Evolutionary conservation across 1,140 invertebrate species (phyloP).

Genomic region (Charaxes varanes): DNA sequence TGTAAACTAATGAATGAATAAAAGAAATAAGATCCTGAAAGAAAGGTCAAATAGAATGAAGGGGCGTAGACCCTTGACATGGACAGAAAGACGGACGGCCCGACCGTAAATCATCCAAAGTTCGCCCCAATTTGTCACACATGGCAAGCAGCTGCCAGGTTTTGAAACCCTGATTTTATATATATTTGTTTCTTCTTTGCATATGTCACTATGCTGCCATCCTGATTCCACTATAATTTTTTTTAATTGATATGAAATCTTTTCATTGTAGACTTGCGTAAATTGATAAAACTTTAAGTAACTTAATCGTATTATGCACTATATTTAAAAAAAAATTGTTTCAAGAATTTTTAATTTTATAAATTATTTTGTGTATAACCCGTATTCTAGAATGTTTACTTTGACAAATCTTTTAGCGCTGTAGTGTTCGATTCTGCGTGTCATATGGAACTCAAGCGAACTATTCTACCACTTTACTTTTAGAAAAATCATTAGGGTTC

Average conservation of each 20-base stretch:
- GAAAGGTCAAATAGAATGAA: not conserved
- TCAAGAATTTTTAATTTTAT: no score
- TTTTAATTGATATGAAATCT: slow-evolving; percentile 1
- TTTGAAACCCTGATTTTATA: slow-evolving; percentile 9
- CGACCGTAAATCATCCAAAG: slow-evolving; percentile 47
- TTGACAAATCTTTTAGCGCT: no score
- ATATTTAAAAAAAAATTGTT: no score
- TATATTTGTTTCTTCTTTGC: not conserved
- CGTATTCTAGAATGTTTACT: no score
- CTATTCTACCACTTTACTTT: no score
- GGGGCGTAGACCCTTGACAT: slow-evolving; percentile 4
- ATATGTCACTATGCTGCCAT: not conserved
- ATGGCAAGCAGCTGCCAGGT: slow-evolving; percentile 47
- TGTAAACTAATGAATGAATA: not conserved
- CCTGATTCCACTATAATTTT: slow-evolving; percentile 3
- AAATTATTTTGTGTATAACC: no score
- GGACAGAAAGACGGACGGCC: slow-evolving; percentile 9
- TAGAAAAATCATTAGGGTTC: no score
- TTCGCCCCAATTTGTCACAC: slow-evolving; percentile 46
- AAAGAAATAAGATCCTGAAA: not conserved
- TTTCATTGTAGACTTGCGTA: no score
- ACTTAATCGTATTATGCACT: no score
- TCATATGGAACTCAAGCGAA: no score
- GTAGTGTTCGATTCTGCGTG: no score
- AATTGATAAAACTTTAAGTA: no score